These are phyloP conservation scores for Momotus momota DNA, from an alignment of 2,797 vertebrate species.

Conservation along the genomic window DNA sequence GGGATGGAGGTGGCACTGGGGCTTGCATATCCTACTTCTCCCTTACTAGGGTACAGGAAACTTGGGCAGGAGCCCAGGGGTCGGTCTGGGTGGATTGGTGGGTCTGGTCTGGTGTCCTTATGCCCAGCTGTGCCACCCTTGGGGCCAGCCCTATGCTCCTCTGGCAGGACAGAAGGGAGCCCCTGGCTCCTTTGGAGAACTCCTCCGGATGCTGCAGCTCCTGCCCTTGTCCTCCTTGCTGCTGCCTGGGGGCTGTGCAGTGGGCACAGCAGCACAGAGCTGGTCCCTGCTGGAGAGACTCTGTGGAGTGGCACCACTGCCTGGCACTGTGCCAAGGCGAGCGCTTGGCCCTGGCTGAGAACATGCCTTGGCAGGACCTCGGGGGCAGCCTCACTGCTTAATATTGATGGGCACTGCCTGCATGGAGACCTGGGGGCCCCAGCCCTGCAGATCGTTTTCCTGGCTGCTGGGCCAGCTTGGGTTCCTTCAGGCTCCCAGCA, in stretches of 20 bases:
- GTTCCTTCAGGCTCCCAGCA: background rate
- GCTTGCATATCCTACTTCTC: background rate
- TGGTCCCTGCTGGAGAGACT: fast-evolving
- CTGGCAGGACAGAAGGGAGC: background rate
- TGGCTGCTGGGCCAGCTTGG: background rate
- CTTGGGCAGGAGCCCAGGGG: background rate
- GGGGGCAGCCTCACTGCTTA: background rate
- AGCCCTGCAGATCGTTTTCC: slow-evolving; percentile 30
- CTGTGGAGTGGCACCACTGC: background rate
- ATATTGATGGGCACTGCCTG: slow-evolving; percentile 60
- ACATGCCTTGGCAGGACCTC: background rate
- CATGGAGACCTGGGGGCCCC: background rate
- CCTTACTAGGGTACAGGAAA: background rate
- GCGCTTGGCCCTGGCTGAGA: background rate
- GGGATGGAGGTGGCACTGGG: background rate
- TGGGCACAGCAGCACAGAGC: background rate
- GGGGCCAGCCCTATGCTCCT: fast-evolving
- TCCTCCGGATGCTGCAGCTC: background rate
- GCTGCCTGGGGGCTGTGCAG: background rate
- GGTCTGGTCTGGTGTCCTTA: background rate
- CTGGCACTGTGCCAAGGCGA: background rate
- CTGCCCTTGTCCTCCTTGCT: background rate
- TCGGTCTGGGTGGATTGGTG: background rate
- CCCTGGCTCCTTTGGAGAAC: background rate
- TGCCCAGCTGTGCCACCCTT: background rate